Evolutionary conservation across 2,797 vertebrate genomes (phyloP), one percentile per base, ranked within the genome.

Genomic region (Antennarius maculatus): DNA sequence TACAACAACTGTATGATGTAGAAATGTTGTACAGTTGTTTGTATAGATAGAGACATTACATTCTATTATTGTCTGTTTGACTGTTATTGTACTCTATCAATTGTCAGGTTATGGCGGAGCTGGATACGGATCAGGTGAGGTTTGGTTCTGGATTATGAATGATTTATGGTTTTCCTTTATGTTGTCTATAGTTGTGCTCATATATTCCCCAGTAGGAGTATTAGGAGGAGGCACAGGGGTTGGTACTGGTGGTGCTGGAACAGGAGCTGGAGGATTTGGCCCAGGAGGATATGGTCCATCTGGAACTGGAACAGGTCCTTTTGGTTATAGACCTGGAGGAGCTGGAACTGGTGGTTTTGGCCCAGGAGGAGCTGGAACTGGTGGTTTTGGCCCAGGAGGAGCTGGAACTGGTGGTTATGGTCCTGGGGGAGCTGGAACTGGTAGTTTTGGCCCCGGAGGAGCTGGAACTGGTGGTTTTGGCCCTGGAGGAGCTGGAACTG

Each of bases 71-170:
- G 15, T 12, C 5, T 13, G 2, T 63, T 59, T 66, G 5, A 65
- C 34, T 2, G 2, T 16, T 7, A 1, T 0, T 42, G 10, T 11
- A 42, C 2, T 49, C 46, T 67, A 3, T 49, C 9, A 60, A 48
- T 46, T 57, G 61, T 3, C 61, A 85, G 84, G 76, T 66, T 87
- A 84, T 66, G 82, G 81, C 2, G 83, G 74, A 60, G 12, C 69
- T 46, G 80, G 76, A 1, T 74, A 69, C 65, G 84, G 82, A 50
- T 23, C 73, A 81, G 80, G 82, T 87, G 34, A 74, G 66, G 17
- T 31, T 47, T 9, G 0, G 5, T 8, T 54, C 27, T 23, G 7
- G 9, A 50, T 34, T 7, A 6, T 2, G 6, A 2, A 28, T 28
- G 17, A 6, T 51, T 10, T 29, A 49, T 47, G 23, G 41, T 4